Percentiles rank a stretch among this genome's conserved stretches.
Evolutionary conservation across 2,113 vertebrate genomes (phyloP).

Genomic region (Sinocyclocheilus maitianheensis): DNA sequence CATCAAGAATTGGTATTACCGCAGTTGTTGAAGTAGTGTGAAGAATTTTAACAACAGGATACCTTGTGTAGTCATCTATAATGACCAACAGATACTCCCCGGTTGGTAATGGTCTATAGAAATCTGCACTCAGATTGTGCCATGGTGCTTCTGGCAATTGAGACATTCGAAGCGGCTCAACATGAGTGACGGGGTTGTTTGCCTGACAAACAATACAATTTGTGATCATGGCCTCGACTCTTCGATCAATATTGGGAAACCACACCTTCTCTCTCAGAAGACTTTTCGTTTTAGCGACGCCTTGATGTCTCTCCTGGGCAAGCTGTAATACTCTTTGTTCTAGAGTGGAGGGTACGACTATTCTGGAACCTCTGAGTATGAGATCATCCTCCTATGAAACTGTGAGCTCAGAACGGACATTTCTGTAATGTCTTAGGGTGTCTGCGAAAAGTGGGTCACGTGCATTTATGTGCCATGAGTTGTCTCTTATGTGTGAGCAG

Average conservation of each 20-base stretch:
- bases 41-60: conserved; percentile 39
- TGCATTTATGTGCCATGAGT: conserved; percentile 37
- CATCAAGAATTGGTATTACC: conserved; percentile 33
- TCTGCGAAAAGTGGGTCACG: not conserved
- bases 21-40: conserved; percentile 20
- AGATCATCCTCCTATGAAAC: conserved; percentile 23
- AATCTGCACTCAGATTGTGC: too few species aligned
- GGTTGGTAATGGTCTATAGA: too few species aligned
- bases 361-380: conserved; percentile 35
- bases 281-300: conserved; percentile 43
- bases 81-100: conserved; percentile 28
- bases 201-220: conserved; percentile 47
- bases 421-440: conserved; percentile 22
- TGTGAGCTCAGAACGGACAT: conserved; percentile 32
- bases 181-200: too few species aligned
- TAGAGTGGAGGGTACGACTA: conserved; percentile 34
- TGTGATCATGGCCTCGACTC: not conserved
- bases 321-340: conserved; percentile 39
- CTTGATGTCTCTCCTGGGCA: conserved; percentile 53
- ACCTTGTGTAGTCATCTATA: conserved; percentile 40
- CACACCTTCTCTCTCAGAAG: conserved; percentile 42
- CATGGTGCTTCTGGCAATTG: too few species aligned
- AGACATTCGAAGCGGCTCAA: too few species aligned
- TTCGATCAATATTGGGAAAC: conserved; percentile 41
- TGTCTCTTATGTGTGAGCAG: conserved; percentile 32